Base-by-base conservation (phyloP, 2,797 vertebrate species). In the Okamejei kenojei region DNA sequence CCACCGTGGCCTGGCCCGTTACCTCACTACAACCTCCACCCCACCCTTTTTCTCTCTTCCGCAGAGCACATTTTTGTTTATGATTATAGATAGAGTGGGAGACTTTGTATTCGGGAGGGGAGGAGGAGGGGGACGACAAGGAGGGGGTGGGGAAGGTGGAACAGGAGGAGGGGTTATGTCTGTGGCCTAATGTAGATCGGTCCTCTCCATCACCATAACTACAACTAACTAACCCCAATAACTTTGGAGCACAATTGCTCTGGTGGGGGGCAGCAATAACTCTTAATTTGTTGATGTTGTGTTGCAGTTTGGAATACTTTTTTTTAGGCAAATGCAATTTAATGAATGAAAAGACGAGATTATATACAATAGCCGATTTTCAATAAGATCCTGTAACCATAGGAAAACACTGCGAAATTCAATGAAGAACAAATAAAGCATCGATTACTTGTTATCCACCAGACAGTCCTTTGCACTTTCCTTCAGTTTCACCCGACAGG, bases 91-190 rank as follows among this genome's bases (percentile, higher is more conserved):
- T 61, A 38, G 74, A 38, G 68, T 93, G 68, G 90, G 68, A 81
- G 38, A 93, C n/a, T 82, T 93, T 61, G 32, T 71, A 54, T 65
- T 80, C 61, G 76, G 45, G 92, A 73, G n/a, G 32, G 79, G 54
- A 1, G 63, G 93, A 61, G 92, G 29, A 54, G 29, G 68, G 29
- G 15, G 71, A 84, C 58, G n/a, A 45, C 58, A 35, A 1, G 58
- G 93, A 63, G 61, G 82, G 84, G 76, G 73, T 45, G 90, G 74
- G 79, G 54, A 26, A 76, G 45, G 58, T 1, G 90, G 68, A 93
- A 79, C 93, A 90, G 93, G 94, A 94, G 93, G 94, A 73, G 94
- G 94, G 92, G 93, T 71, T 93, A 86, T 95, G 94, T 94, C 77
- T 23, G 82, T 29, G 78, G 90, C 90, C 90, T 91, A 91, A 68